Conservation (phyloP, 1,140 invertebrate genomes). For the Cotesia typhae region DNA sequence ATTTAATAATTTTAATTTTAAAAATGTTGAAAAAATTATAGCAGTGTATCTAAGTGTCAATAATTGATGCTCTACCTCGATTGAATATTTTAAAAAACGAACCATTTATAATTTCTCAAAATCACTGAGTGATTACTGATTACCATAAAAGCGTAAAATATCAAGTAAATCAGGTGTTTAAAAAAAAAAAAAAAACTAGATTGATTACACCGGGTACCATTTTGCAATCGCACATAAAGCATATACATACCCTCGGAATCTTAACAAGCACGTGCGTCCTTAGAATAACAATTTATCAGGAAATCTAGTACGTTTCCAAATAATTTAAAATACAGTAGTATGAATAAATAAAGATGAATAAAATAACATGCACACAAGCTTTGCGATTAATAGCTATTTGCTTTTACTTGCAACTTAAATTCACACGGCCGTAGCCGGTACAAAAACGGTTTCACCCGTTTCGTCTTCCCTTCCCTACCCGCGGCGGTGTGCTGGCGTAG, state of each 20-base stretch:
- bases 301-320: conserved; percentile 11
- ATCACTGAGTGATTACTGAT: too few species aligned
- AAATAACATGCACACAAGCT: neutral
- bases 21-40: too few species aligned
- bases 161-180: too few species aligned
- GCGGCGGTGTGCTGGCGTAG: neutral
- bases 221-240: conserved; percentile 18
- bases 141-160: too few species aligned
- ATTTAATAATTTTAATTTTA: too few species aligned
- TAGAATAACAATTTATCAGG: conserved; percentile 14
- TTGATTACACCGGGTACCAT: neutral
- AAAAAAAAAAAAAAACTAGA: neutral
- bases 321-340: conserved; percentile 6
- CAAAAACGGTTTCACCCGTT: conserved; percentile 17
- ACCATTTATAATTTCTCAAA: too few species aligned
- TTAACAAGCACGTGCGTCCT: too few species aligned
- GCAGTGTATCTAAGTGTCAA: too few species aligned
- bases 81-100: too few species aligned
- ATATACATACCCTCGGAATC: neutral
- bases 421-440: neutral
- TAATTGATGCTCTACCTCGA: too few species aligned
- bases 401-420: conserved; percentile 17
- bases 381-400: conserved; percentile 12
- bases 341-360: neutral
- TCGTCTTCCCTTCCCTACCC: conserved; percentile 12